These are phyloP conservation scores for Pocillopora meandrina DNA, from an alignment of 92 coral and sea anemone genomes.

Conservation along the genomic window DNA sequence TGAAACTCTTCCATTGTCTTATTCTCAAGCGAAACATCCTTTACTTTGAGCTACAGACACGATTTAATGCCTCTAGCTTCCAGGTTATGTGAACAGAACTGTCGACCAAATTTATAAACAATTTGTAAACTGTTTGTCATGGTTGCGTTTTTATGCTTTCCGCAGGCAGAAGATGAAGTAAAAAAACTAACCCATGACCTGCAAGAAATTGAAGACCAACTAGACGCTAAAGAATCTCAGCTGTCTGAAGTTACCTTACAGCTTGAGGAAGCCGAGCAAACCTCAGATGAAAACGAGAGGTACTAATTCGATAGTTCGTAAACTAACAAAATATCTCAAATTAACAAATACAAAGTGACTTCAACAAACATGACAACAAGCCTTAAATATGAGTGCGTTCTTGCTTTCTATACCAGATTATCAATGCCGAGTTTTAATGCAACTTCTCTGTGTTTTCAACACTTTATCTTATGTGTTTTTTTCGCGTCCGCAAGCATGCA, in stretches of 20 bases:
- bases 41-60: not conserved
- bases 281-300: conserved; percentile 97
- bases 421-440: not conserved
- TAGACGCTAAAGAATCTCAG: conserved; percentile 90
- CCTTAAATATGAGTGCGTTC: not conserved
- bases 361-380: not conserved
- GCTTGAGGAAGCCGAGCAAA: conserved; percentile 77
- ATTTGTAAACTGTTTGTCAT: not conserved
- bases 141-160: not conserved
- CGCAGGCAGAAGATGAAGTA: conserved; percentile 87
- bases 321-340: not conserved
- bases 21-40: not conserved
- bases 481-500: not conserved
- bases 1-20: not conserved
- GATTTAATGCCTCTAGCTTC: not conserved
- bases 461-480: not conserved
- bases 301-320: conserved; percentile 35
- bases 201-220: conserved; percentile 87
- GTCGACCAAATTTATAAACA: conserved; percentile 4
- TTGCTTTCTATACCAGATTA: not conserved
- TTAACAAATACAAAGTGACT: not conserved
- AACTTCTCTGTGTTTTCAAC: not conserved
- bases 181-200: conserved; percentile 73
- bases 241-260: conserved; percentile 71
- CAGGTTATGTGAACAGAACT: not conserved